Evolutionary conservation across 2,113 vertebrate species (phyloP).

Genomic region (Oreamnos americanus): DNA sequence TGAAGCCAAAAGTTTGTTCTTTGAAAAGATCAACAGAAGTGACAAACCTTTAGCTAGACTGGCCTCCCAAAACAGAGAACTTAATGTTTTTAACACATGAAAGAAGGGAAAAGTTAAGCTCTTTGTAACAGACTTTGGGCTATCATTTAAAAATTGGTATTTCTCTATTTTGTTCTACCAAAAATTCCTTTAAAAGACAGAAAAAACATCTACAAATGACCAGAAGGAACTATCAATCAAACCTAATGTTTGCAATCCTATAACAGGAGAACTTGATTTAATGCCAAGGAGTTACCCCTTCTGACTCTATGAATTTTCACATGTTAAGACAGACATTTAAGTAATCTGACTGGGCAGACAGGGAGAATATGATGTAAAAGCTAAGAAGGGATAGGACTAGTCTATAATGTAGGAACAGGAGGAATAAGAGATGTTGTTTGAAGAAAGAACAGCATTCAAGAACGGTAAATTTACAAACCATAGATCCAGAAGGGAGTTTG

Average conservation of each 20-base stretch:
- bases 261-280: neutral
- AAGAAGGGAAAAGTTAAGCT: neutral
- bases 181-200: neutral
- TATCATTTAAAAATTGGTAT: slow-evolving; percentile 22
- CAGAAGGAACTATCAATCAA: neutral
- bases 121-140: neutral
- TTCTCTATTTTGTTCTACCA: neutral
- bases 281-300: neutral
- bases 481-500: neutral
- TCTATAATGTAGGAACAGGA: neutral
- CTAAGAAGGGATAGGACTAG: neutral
- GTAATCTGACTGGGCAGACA: neutral
- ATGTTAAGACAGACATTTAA: neutral
- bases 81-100: neutral
- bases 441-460: neutral
- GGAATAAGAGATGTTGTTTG: neutral
- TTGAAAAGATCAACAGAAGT: neutral
- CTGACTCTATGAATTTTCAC: neutral
- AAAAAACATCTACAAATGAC: neutral
- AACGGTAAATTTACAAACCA: neutral
- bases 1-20: neutral
- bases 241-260: neutral
- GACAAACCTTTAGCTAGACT: neutral
- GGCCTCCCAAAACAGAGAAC: neutral
- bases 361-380: neutral